phyloP scores from a whole-genome alignment of 2,113 vertebrate species.

The Otus sunia region DNA sequence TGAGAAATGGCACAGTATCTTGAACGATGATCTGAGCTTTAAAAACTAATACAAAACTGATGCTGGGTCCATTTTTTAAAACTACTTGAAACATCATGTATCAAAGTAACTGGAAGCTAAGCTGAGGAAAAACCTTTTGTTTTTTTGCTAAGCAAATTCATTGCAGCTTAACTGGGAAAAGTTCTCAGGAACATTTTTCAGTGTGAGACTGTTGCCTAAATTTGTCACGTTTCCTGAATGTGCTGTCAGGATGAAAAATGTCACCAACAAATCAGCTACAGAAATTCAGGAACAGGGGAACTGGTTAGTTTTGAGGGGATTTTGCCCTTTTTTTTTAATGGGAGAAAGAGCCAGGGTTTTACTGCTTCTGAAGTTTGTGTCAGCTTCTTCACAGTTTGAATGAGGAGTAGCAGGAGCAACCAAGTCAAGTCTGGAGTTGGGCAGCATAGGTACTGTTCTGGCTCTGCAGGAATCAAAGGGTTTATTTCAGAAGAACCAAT shows the following conservation, averaged over 20 bases:
- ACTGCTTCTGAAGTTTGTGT: background rate
- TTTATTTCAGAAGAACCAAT: background rate
- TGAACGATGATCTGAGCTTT: constrained; percentile 36
- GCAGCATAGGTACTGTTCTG: background rate
- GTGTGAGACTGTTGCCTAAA: background rate
- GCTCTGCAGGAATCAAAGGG: background rate
- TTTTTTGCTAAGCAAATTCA: constrained; percentile 61
- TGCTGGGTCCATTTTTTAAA: constrained; percentile 8
- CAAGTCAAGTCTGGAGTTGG: background rate
- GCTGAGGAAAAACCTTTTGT: constrained; percentile 35
- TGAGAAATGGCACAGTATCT: constrained; percentile 7
- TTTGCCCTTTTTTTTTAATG: background rate
- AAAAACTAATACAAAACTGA: constrained; percentile 37
- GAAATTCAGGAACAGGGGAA: constrained; percentile 18
- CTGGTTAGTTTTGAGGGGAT: background rate
- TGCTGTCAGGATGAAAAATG: constrained; percentile 67
- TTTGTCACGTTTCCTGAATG: constrained; percentile 46
- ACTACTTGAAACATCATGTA: constrained; percentile 40
- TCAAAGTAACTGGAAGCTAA: constrained; percentile 58
- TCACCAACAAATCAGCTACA: constrained; percentile 12
- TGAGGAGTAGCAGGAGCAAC: background rate
- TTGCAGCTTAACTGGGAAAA: constrained; percentile 50
- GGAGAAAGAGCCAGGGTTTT: background rate
- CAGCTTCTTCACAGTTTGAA: background rate
- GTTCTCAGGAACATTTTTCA: constrained; percentile 62